Evolutionary conservation across 2,797 vertebrate species (phyloP).

Genomic region (Oryzias dopingdopingensis): DNA sequence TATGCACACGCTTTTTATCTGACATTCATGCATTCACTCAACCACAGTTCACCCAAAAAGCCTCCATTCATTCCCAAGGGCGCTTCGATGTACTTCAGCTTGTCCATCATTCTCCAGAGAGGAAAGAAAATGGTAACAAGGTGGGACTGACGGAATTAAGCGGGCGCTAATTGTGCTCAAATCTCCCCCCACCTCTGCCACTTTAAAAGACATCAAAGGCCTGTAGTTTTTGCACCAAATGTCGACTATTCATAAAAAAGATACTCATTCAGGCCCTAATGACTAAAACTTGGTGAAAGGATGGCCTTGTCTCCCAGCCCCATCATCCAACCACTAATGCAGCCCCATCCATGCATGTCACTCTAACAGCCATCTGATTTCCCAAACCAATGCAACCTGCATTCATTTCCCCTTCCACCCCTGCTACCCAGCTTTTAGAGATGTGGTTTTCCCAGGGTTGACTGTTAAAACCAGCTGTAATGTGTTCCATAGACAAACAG

Average conservation of each 20-base stretch:
- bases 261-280: constrained; percentile 61
- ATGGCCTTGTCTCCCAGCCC: constrained; percentile 21
- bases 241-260: constrained; percentile 48
- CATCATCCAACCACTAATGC: constrained; percentile 12
- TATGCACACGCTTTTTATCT: constrained; percentile 45
- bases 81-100: constrained; percentile 59
- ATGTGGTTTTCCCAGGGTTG: constrained; percentile 74
- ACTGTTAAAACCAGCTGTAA: constrained; percentile 84
- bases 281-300: constrained; percentile 43
- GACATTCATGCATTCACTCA: constrained; percentile 46
- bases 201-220: constrained; percentile 51
- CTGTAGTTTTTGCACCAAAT: constrained; percentile 33
- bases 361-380: constrained; percentile 34
- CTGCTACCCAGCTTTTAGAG: constrained; percentile 55
- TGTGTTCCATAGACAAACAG: constrained; percentile 97
- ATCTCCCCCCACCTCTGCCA: constrained; percentile 6
- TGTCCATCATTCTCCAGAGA: constrained; percentile 55
- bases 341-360: constrained; percentile 39
- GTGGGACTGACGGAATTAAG: constrained; percentile 26
- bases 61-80: constrained; percentile 61
- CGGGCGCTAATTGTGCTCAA: constrained; percentile 57
- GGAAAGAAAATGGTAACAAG: constrained; percentile 42
- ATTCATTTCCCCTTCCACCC: constrained; percentile 1
- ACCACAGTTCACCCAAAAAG: constrained; percentile 55
- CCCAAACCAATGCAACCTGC: neutral